Percentiles rank a stretch among this genome's conserved stretches.
phyloP scores from a whole-genome alignment of 2,888 invertebrate genomes.

The Hydrotaea cyrtoneurina region DNA sequence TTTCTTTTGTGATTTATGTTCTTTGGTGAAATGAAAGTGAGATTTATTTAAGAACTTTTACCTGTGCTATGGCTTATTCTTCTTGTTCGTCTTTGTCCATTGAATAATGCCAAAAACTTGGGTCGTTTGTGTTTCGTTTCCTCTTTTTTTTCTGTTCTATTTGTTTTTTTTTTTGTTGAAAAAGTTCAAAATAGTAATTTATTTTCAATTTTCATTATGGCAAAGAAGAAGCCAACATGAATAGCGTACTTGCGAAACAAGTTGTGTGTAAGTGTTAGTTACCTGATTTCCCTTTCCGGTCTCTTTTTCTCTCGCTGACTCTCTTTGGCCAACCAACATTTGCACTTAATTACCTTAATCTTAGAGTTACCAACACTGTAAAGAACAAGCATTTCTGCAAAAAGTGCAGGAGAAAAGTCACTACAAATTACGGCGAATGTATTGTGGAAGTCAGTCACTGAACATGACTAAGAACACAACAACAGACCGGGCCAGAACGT shows the following conservation, averaged over 20 bases:
- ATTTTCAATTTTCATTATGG: slow-evolving; percentile 41
- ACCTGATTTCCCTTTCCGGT: neutral
- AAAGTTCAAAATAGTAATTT: slow-evolving; percentile 42
- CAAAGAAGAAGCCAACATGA: slow-evolving; percentile 10
- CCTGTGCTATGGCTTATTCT: too few relatives aligned
- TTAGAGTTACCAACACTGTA: slow-evolving; percentile 23
- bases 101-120: slow-evolving; percentile 9
- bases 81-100: neutral
- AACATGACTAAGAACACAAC: slow-evolving; percentile 25
- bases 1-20: slow-evolving; percentile 22
- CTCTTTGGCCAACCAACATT: neutral
- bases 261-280: slow-evolving; percentile 14
- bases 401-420: neutral
- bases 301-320: neutral
- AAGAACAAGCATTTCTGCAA: neutral
- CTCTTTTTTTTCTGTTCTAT: too few relatives aligned
- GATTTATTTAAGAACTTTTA: slow-evolving; percentile 23
- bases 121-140: neutral
- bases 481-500: neutral
- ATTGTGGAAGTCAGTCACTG: slow-evolving; percentile 21
- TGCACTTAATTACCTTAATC: slow-evolving; percentile 59
- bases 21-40: slow-evolving; percentile 4
- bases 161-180: neutral
- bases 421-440: slow-evolving; percentile 42
- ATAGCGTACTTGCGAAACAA: slow-evolving; percentile 25